Percentiles rank a stretch among this genome's conserved stretches.
These are phyloP conservation scores for Cactoblastis cactorum DNA, from an alignment of 2,888 invertebrate species.

Conservation along the genomic window DNA sequence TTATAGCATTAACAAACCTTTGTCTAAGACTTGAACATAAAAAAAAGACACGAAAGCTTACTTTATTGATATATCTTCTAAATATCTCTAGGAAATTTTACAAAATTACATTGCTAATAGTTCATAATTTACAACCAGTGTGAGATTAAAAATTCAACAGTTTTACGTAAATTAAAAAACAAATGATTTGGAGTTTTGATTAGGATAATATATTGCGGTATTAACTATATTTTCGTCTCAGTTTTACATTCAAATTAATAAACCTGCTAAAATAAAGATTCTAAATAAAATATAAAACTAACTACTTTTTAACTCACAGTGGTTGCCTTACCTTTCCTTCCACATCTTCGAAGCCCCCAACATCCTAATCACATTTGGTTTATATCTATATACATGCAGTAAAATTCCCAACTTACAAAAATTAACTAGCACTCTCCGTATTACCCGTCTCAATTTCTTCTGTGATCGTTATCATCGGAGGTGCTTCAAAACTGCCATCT, in stretches of 20 bases:
- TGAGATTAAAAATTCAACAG: slow-evolving; percentile 14
- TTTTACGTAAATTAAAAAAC: too few relatives aligned
- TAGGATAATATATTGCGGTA: too few relatives aligned
- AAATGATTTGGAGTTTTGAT: too few relatives aligned
- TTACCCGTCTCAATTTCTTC: slow-evolving; percentile 67
- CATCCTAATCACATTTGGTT: slow-evolving; percentile 23
- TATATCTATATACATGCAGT: slow-evolving; percentile 43
- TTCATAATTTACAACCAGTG: slow-evolving; percentile 20
- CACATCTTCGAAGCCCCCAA: slow-evolving; percentile 16
- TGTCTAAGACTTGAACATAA: slow-evolving; percentile 5
- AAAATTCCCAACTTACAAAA: slow-evolving; percentile 30
- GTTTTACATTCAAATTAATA: too few relatives aligned
- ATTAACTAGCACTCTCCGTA: slow-evolving; percentile 67
- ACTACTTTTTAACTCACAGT: slow-evolving; percentile 15
- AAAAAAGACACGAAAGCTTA: slow-evolving; percentile 29
- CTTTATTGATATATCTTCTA: not conserved
- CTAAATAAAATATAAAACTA: too few relatives aligned
- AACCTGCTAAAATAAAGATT: too few relatives aligned
- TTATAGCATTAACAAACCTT: not conserved
- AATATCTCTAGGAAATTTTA: slow-evolving; percentile 23
- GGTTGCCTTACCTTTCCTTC: slow-evolving; percentile 14
- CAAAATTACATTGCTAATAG: slow-evolving; percentile 28
- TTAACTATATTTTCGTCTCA: too few relatives aligned
- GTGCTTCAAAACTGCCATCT: slow-evolving; percentile 48
- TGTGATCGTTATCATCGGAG: slow-evolving; percentile 72